Base-by-base conservation (phyloP, 1,140 invertebrate genomes). In the Dendroctonus valens region DNA sequence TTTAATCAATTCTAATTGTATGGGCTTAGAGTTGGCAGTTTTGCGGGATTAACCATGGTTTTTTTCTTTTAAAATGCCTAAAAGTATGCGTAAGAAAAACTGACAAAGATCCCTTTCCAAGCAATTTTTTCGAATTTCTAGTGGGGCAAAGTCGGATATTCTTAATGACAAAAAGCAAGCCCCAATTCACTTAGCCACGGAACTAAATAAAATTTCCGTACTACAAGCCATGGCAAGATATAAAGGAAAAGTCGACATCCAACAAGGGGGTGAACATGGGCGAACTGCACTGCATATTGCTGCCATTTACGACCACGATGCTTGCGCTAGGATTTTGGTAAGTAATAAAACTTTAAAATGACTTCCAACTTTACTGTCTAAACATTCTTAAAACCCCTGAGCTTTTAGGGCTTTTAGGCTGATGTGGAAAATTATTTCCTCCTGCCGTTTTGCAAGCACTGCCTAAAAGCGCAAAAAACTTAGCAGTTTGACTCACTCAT, bases 251-350 rank as follows among this genome's bases (percentile, higher is more conserved):
- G 85, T 92, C 40, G 83, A 92, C 72, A 84, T 89, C 2, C 84
- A 88, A 67, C 83, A 89, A 65, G 86, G 87, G 0, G 91, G 91
- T 1, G 90, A 92, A 74, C 89, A 91, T 69, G 91, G 91, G 7
- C 79, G 88, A 41, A 91, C 90, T 0, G 89, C 91, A 0, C 81
- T 94, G 0, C 91, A 93, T 73, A 82, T 92, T 50, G 91, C 91
- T 6, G 91, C 91, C 6, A 91, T 91, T 59, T 88, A 89, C 69
- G 91, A 94, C 78, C 85, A 90, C 73, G 89, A 90, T 58, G 84
- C 89, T 70, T 91, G 89, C 75, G 90, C 91, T 14, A 83, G 85
- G 72, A 86, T 91, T 70, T 78, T 93, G 81, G 91, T 93, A 83
- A 83, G 83, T 81, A 51, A 3, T 15, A n/a, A 15, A 15, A 26